Conservation (phyloP, 2,888 invertebrate species). For the Synergus umbraculus region DNA sequence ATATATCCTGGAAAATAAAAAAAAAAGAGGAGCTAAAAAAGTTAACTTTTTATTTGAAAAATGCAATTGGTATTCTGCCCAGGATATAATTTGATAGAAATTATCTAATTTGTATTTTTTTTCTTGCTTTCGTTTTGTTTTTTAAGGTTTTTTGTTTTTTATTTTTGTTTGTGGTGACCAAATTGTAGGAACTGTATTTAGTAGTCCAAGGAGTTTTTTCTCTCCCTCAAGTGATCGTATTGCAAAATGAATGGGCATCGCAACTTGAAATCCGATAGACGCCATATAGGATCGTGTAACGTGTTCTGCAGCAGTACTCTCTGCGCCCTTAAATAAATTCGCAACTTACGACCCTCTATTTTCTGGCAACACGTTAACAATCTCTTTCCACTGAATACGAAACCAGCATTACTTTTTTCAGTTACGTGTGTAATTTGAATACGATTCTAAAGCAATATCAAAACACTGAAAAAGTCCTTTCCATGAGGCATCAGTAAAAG, state of each 20-base stretch:
- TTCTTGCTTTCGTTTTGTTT: background rate
- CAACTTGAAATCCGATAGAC: conserved; percentile 39
- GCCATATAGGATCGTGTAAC: conserved; percentile 29
- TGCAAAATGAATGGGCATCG: conserved; percentile 38
- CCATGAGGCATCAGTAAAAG: background rate
- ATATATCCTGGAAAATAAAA: background rate
- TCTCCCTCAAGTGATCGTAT: conserved; percentile 27
- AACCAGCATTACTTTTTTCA: conserved; percentile 23
- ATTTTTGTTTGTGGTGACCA: background rate
- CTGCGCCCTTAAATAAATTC: conserved; percentile 33
- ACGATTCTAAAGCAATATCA: background rate
- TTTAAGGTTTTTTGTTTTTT: background rate
- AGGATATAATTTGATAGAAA: no score
- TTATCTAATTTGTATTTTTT: no score
- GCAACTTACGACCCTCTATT: conserved; percentile 35
- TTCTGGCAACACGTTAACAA: conserved; percentile 38
- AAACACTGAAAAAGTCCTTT: background rate
- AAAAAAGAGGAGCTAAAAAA: background rate
- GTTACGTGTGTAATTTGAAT: background rate
- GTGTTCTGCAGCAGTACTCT: conserved; percentile 29
- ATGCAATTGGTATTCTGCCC: no score
- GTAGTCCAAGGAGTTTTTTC: background rate
- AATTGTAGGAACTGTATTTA: background rate
- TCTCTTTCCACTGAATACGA: conserved; percentile 27
- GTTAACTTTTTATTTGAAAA: no score